phyloP scores from a whole-genome alignment of 2,888 invertebrate genomes.

The Campaea margaritaria region DNA sequence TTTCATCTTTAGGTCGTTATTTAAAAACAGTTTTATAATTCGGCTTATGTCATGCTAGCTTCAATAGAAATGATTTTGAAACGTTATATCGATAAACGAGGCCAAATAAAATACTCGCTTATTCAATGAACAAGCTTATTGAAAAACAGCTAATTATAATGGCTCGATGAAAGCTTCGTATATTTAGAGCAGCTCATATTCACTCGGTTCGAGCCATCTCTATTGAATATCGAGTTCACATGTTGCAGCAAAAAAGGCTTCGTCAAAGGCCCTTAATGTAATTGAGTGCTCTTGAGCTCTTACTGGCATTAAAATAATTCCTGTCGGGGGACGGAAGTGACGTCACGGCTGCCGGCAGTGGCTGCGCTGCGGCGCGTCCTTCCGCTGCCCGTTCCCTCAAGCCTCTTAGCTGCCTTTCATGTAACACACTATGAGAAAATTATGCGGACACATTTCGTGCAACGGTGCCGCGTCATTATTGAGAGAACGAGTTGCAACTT shows the following conservation, averaged over 20 bases:
- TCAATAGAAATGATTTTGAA: background rate
- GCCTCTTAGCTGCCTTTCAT: constrained; percentile 59
- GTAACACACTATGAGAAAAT: constrained; percentile 55
- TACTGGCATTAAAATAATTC: constrained; percentile 67
- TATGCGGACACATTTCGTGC: constrained; percentile 55
- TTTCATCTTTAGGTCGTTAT: constrained; percentile 19
- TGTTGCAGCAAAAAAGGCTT: constrained; percentile 52
- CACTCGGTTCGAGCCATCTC: constrained; percentile 30
- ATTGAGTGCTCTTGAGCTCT: constrained; percentile 58
- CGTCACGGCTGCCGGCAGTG: constrained; percentile 60
- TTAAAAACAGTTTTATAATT: constrained; percentile 20
- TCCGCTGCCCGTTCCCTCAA: constrained; percentile 61
- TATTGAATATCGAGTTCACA: constrained; percentile 49
- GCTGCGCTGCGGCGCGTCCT: constrained; percentile 65
- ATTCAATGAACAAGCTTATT: constrained; percentile 15
- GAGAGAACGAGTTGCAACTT: constrained; percentile 30
- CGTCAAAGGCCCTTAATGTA: constrained; percentile 62
- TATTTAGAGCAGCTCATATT: constrained; percentile 44
- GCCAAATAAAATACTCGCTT: constrained; percentile 26
- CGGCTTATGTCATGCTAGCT: background rate
- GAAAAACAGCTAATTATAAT: constrained; percentile 32
- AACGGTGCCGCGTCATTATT: constrained; percentile 40
- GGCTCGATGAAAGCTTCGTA: constrained; percentile 34
- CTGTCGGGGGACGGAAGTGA: constrained; percentile 62
- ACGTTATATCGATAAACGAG: constrained; percentile 2